A percentile compares a stretch with the other conserved stretches of the same genome.
phyloP scores from a whole-genome alignment of 2,113 vertebrate genomes.

The Camelus bactrianus region DNA sequence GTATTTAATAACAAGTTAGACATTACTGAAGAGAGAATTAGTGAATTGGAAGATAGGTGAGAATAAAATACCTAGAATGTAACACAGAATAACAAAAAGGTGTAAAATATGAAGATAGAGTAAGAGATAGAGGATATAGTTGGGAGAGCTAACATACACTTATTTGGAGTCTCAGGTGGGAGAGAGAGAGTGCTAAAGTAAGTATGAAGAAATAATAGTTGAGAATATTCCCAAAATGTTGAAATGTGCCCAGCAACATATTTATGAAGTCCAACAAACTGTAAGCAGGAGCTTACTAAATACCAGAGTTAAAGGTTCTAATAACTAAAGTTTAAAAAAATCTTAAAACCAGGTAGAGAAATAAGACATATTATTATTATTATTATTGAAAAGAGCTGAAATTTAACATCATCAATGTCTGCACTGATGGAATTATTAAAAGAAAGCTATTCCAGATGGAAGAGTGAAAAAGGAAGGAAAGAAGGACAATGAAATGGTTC shows the following conservation, averaged over 20 bases:
- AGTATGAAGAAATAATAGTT: background rate
- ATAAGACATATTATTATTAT: background rate
- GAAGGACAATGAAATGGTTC: background rate
- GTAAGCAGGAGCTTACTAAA: constrained; percentile 4
- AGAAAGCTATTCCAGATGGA: background rate
- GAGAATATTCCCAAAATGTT: background rate
- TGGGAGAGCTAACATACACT: background rate
- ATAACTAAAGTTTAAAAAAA: background rate
- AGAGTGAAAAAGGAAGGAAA: background rate
- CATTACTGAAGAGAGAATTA: constrained; percentile 20
- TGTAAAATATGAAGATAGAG: background rate
- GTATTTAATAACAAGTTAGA: constrained; percentile 16
- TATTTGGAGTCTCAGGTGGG: background rate
- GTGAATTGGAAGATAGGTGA: background rate
- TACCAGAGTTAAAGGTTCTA: background rate
- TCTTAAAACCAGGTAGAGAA: background rate
- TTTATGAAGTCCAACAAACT: background rate
- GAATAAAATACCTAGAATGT: constrained; percentile 24
- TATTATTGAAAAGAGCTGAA: background rate
- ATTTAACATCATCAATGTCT: background rate
- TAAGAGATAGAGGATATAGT: background rate
- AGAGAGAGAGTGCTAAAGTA: background rate
- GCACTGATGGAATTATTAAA: background rate
- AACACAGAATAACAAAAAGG: background rate
- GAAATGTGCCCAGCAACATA: background rate